These are phyloP conservation scores for Ornithorhynchus anatinus DNA, from an alignment of 2,113 vertebrate species.

Conservation along the genomic window DNA sequence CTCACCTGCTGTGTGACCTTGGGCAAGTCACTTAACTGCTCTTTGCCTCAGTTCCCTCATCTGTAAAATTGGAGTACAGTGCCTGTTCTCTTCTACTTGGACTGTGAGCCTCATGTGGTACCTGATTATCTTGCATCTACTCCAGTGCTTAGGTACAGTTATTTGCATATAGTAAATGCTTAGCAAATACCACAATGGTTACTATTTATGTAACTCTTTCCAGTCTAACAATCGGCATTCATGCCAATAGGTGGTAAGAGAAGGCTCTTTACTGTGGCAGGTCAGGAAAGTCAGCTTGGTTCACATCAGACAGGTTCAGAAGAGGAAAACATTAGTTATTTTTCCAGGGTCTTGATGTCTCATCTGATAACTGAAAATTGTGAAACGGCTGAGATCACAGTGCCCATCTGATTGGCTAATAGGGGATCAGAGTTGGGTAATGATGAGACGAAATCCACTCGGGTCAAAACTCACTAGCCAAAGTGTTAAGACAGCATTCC, in stretches of 20 bases:
- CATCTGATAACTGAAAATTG: neutral
- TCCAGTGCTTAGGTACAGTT: too few relatives aligned
- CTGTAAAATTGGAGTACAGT: too few relatives aligned
- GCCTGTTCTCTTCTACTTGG: too few relatives aligned
- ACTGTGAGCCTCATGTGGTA: too few relatives aligned
- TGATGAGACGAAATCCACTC: slow-evolving; percentile 3
- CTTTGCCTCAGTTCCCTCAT: too few relatives aligned
- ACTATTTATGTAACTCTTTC: too few relatives aligned
- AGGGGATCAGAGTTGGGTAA: neutral
- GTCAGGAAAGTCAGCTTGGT: neutral
- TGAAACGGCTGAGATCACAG: slow-evolving; percentile 1
- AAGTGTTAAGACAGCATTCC: neutral
- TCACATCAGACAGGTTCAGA: neutral
- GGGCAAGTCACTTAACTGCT: too few relatives aligned
- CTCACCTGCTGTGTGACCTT: too few relatives aligned
- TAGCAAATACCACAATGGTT: too few relatives aligned
- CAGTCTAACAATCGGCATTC: neutral
- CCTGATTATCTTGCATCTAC: too few relatives aligned
- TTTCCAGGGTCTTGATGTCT: neutral
- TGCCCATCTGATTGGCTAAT: neutral
- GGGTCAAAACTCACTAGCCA: slow-evolving; percentile 31
- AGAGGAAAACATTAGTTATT: neutral
- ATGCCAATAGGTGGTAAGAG: neutral
- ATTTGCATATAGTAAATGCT: too few relatives aligned
- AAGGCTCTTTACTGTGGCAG: neutral